These are phyloP conservation scores for Malacoraja senta DNA, from an alignment of 2,797 vertebrate species.

Conservation along the genomic window DNA sequence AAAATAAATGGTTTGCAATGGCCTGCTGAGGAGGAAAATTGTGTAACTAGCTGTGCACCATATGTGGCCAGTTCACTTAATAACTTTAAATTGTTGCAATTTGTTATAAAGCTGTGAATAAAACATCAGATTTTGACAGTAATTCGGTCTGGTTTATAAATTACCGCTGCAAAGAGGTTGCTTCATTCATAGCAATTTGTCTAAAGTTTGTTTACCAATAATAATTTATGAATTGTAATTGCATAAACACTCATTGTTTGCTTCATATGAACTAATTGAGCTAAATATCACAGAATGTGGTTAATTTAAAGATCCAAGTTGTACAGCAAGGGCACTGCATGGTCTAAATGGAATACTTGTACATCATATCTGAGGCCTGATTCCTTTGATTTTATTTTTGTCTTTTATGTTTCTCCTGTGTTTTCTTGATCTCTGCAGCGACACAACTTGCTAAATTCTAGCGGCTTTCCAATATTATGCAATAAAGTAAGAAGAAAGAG, in stretches of 20 bases:
- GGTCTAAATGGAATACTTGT: background rate
- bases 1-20: conserved; percentile 90
- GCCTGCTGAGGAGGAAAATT: conserved; percentile 60
- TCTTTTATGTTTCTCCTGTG: background rate
- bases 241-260: background rate
- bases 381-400: background rate
- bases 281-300: background rate
- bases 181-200: conserved; percentile 33
- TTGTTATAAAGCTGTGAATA: conserved; percentile 64
- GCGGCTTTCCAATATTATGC: background rate
- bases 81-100: conserved; percentile 81
- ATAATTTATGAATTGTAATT: conserved; percentile 36
- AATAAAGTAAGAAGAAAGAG: background rate
- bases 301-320: background rate
- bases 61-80: conserved; percentile 62
- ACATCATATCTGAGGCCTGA: background rate
- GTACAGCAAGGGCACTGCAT: background rate
- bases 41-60: conserved; percentile 68
- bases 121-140: conserved; percentile 49
- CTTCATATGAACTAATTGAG: background rate
- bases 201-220: conserved; percentile 36
- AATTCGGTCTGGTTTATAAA: conserved; percentile 39
- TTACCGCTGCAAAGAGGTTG: conserved; percentile 50
- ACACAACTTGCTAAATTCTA: background rate
- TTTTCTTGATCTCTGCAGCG: background rate